Conservation (phyloP, 2,113 vertebrate species). For the Chloroceryle aenea region DNA sequence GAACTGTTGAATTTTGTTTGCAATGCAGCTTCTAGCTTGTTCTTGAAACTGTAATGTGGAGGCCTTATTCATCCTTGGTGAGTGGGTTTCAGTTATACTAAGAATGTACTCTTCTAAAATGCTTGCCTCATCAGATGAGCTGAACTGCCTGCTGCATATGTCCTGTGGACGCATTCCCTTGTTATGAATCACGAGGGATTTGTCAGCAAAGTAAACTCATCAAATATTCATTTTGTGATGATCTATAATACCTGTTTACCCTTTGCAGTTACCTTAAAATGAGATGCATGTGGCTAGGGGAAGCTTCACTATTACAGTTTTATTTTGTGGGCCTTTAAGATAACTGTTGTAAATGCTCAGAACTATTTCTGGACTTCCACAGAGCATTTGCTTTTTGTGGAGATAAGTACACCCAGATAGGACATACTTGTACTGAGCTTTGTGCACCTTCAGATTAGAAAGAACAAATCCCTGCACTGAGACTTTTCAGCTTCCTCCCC, state of each 20-base stretch:
- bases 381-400: neutral
- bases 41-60: neutral
- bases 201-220: slow-evolving; percentile 5
- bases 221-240: neutral
- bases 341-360: neutral
- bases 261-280: slow-evolving; percentile 14
- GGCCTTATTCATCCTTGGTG: neutral
- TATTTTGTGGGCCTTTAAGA: neutral
- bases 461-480: neutral
- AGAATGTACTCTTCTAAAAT: slow-evolving; percentile 1
- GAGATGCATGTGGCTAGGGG: neutral
- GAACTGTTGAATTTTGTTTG: slow-evolving; percentile 10
- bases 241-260: neutral
- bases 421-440: neutral
- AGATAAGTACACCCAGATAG: neutral
- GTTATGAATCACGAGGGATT: slow-evolving; percentile 25
- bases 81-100: neutral
- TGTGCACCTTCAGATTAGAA: neutral
- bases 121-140: slow-evolving; percentile 1
- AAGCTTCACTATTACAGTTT: neutral
- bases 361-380: neutral
- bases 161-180: neutral
- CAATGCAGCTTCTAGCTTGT: neutral
- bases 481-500: neutral
- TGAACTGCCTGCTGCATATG: slow-evolving; percentile 8